Percentiles rank a stretch among this genome's conserved stretches.
These are phyloP conservation scores for Bolinopsis microptera DNA, from an alignment of 37 sponge, comb jelly and placozoan genomes.

Conservation along the genomic window DNA sequence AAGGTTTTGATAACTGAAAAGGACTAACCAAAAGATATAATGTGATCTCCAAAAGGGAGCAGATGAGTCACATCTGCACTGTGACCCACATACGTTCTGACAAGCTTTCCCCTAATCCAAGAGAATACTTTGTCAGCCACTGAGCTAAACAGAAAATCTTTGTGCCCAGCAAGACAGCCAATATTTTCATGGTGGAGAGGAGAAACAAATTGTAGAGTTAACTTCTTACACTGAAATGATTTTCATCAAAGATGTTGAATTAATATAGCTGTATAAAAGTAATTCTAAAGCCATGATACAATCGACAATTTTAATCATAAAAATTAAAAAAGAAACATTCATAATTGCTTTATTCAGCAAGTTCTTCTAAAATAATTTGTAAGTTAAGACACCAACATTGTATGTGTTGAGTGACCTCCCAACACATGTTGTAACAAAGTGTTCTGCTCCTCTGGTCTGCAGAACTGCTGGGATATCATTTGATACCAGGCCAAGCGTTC, in stretches of 20 bases:
- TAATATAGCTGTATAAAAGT: too few species aligned
- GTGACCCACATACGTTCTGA: slow-evolving; percentile 70
- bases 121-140: background rate
- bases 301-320: too few species aligned
- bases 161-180: slow-evolving; percentile 1
- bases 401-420: slow-evolving; percentile 65
- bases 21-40: slow-evolving; percentile 82
- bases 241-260: too few species aligned
- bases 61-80: slow-evolving; percentile 67
- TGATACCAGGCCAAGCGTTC: slow-evolving; percentile 83
- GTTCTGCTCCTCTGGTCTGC: slow-evolving; percentile 63
- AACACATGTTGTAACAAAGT: slow-evolving; percentile 65
- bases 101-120: slow-evolving; percentile 5
- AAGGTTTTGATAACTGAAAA: too few species aligned
- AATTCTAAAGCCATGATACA: too few species aligned
- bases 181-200: background rate
- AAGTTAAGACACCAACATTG: slow-evolving; percentile 51
- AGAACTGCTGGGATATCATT: slow-evolving; percentile 64
- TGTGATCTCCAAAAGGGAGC: slow-evolving; percentile 82
- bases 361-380: background rate
- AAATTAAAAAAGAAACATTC: background rate
- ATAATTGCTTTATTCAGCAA: background rate
- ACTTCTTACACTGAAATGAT: slow-evolving; percentile 8
- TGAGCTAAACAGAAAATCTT: background rate
- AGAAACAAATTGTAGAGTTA: background rate